Conservation (phyloP, 1,140 invertebrate genomes). For the Drosophila novamexicana region DNA sequence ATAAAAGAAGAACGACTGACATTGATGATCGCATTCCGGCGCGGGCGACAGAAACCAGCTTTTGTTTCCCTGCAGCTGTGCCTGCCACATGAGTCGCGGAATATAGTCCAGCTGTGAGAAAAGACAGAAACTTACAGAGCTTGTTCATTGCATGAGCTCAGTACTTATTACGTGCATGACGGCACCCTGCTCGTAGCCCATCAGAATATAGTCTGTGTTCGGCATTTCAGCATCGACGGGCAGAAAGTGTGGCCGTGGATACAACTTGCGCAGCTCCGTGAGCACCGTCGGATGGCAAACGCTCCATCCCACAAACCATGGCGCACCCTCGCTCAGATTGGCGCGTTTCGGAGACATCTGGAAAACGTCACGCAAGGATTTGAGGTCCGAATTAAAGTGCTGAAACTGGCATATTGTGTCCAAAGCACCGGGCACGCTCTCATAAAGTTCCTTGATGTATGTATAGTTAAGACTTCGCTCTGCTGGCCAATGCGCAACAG, state of each 20-base stretch:
- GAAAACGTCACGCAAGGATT: slow-evolving; percentile 91
- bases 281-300: slow-evolving; percentile 94
- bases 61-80: slow-evolving; percentile 94
- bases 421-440: slow-evolving; percentile 87
- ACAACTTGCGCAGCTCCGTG: slow-evolving; percentile 91
- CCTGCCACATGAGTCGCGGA: slow-evolving; percentile 96
- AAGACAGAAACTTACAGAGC: slow-evolving; percentile 15
- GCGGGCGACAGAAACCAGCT: slow-evolving; percentile 94
- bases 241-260: slow-evolving; percentile 93
- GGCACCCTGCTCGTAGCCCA: slow-evolving; percentile 96
- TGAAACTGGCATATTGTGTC: slow-evolving; percentile 95
- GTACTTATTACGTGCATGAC: slow-evolving; percentile 94
- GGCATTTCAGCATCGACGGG: slow-evolving; percentile 95
- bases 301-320: slow-evolving; percentile 97
- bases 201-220: slow-evolving; percentile 96
- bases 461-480: slow-evolving; percentile 88
- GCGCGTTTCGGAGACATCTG: slow-evolving; percentile 89
- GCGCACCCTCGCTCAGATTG: slow-evolving; percentile 86
- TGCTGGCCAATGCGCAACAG: slow-evolving; percentile 91
- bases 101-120: slow-evolving; percentile 94
- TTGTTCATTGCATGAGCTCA: slow-evolving; percentile 4
- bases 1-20: slow-evolving; percentile 89
- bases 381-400: slow-evolving; percentile 94
- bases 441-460: slow-evolving; percentile 92
- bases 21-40: slow-evolving; percentile 94